Conservation (phyloP, 2,888 invertebrate species). For the Tachina lurida region DNA sequence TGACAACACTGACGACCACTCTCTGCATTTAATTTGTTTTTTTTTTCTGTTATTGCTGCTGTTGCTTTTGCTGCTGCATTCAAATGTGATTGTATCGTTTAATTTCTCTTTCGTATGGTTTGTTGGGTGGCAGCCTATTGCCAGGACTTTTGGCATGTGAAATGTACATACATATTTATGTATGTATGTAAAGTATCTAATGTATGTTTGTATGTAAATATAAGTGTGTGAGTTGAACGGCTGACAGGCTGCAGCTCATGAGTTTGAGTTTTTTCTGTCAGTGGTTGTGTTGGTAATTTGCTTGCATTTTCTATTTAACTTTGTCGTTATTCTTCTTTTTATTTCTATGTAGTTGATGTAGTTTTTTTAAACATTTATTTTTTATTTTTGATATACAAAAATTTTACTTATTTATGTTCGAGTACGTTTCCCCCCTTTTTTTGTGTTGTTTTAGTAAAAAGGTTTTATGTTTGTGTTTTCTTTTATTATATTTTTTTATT, state of each 20-base stretch:
- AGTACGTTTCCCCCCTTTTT: not conserved
- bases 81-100: conserved; percentile 33
- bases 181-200: not conserved
- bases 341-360: not conserved
- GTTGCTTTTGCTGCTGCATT: conserved; percentile 47
- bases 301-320: conserved; percentile 71
- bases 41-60: conserved; percentile 10
- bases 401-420: conserved; percentile 35
- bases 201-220: not conserved
- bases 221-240: not conserved
- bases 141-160: conserved; percentile 4
- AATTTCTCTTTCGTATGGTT: conserved; percentile 46
- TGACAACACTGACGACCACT: conserved; percentile 6
- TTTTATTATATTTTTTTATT: conserved; percentile 35
- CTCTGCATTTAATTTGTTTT: conserved; percentile 27
- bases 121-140: conserved; percentile 46
- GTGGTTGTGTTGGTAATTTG: conserved; percentile 66
- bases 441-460: conserved; percentile 40
- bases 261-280: not conserved
- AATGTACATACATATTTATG: not conserved
- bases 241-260: not conserved
- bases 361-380: not conserved
- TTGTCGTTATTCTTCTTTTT: conserved; percentile 6
- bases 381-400: conserved; percentile 18
- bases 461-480: conserved; percentile 21